Conservation (phyloP, 2,113 vertebrate species). For the Speoplatyrhinus poulsoni region DNA sequence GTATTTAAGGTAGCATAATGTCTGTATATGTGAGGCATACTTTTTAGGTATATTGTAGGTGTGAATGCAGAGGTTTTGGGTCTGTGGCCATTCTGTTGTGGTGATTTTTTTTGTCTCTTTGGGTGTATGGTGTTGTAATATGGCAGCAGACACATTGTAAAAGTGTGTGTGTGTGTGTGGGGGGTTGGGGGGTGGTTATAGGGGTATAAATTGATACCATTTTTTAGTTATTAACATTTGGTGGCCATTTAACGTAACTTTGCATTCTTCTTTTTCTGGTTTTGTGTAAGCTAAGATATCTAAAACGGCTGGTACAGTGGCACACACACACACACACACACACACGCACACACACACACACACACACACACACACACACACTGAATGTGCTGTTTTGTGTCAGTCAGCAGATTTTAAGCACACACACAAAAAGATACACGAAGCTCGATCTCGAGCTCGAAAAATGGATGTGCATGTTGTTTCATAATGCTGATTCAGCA, state of each 20-base stretch:
- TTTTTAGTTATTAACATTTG: too few relatives aligned
- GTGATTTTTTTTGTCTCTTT: constrained; percentile 33
- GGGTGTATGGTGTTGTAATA: constrained; percentile 18
- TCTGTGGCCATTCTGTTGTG: too few relatives aligned
- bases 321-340: too few relatives aligned
- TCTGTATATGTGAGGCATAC: constrained; percentile 22
- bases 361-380: not conserved
- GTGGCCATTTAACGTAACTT: too few relatives aligned
- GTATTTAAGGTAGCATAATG: not conserved
- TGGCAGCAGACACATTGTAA: constrained; percentile 17
- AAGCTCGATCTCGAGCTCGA: not conserved
- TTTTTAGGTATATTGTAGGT: constrained; percentile 33
- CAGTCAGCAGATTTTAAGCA: not conserved
- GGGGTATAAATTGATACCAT: too few relatives aligned
- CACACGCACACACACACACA: not conserved
- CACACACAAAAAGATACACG: not conserved
- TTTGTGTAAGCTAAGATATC: not conserved
- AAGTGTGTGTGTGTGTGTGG: too few relatives aligned
- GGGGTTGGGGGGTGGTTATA: too few relatives aligned
- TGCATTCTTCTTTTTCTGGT: not conserved
- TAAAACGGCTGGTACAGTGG: not conserved
- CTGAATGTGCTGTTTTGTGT: not conserved
- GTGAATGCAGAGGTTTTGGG: not conserved
- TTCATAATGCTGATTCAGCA: constrained; percentile 24
- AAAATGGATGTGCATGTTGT: not conserved